Base-by-base conservation (phyloP, 2,888 invertebrate species). In the Ornithoptera priamus region DNA sequence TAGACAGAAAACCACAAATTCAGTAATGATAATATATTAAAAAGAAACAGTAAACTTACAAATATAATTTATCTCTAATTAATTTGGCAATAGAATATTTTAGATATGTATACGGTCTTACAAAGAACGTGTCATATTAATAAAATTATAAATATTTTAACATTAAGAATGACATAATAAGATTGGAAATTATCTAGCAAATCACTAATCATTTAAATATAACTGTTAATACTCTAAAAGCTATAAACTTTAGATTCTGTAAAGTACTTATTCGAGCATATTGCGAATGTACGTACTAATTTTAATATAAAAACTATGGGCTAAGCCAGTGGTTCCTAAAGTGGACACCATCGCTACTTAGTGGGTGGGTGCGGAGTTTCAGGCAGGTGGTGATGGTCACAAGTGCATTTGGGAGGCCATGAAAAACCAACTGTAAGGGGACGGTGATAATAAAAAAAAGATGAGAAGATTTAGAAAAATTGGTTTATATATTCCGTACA, bases 31-130 rank as follows among this genome's bases (percentile, higher is more conserved):
- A 57, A 74, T 82, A 82, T 83, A 80, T 80, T 73, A 75, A 78
- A 79, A 77, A 77, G 76, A 81, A 82, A 82, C 81, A 82, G 36
- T 20, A 57, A 57, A 73, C 78, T 79, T 82, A 82, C 30, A 72
- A 74, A 71, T 80, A 79, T 71, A 76, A 65, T 70, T 69, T 62
- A 67, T 4, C 22, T 56, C 67, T 62, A 67, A 67, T 15, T 36
- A 36, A 15, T 12, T 15, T 56, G 53, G 65, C 65, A 24, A 46
- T 62, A 12, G 17, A 15, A 36, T 62, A 20, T 58, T 8, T 50
- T 60, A 67, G 63, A 70, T 62, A 70, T 65, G 57, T 67, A 53
- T 67, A 62, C 30, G 46, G 62, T 53, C 62, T 62, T 62, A 70
- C 36, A 66, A 36, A 60, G 60, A 36, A 57, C n/a, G 18, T 57